Evolutionary conservation across 2,113 vertebrate genomes (phyloP).

Genomic region (Petroica traversi): DNA sequence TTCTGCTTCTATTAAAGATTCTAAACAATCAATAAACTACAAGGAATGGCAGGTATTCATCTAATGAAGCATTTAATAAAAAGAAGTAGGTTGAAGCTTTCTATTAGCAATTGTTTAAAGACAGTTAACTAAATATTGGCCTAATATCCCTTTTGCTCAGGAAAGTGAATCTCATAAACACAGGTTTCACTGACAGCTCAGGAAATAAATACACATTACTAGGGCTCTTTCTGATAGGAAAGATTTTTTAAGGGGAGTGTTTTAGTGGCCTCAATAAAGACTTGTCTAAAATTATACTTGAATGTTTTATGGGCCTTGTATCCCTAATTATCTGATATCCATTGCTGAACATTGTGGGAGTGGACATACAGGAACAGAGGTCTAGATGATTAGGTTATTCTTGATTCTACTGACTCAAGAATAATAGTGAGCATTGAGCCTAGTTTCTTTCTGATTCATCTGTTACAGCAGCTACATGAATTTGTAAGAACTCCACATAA

Average conservation of each 20-base stretch:
- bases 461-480: background rate
- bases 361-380: background rate
- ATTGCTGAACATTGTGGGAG: background rate
- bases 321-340: background rate
- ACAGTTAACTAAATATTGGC: background rate
- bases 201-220: background rate
- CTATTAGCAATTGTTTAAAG: background rate
- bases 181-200: background rate
- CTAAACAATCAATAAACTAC: background rate
- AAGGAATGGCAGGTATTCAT: background rate
- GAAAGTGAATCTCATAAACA: background rate
- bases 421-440: background rate
- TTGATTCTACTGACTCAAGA: background rate
- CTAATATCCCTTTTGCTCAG: background rate
- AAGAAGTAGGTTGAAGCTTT: background rate
- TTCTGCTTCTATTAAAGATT: background rate
- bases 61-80: background rate
- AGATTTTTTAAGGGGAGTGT: background rate
- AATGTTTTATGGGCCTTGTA: background rate
- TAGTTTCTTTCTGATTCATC: background rate
- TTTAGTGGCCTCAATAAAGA: background rate
- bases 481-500: background rate
- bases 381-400: background rate
- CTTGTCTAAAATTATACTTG: background rate
- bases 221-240: background rate